phyloP scores from a whole-genome alignment of 2,113 vertebrate genomes.

The Atractosteus spatula region DNA sequence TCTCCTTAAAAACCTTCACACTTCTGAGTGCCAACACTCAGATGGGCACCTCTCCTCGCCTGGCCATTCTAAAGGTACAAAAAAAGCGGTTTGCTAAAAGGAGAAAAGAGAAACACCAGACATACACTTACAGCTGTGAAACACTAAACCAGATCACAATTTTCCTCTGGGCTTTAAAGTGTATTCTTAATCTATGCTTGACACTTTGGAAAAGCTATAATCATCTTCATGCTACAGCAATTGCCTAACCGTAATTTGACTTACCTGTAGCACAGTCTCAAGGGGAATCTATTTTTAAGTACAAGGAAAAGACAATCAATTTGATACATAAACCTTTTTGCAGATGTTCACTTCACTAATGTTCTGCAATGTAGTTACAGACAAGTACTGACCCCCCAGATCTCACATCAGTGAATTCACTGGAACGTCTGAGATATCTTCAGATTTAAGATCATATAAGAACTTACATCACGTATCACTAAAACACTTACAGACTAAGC shows the following conservation, averaged over 20 bases:
- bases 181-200: constrained; percentile 35
- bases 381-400: too few species aligned
- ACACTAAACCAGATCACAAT: constrained; percentile 40
- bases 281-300: too few species aligned
- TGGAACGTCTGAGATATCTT: too few species aligned
- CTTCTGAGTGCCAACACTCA: constrained; percentile 53
- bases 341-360: too few species aligned
- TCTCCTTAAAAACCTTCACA: constrained; percentile 67
- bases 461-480: too few species aligned
- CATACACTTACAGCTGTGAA: constrained; percentile 33
- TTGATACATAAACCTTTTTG: too few species aligned
- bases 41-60: constrained; percentile 48
- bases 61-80: constrained; percentile 7
- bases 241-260: not conserved
- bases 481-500: too few species aligned
- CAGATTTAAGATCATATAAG: too few species aligned
- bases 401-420: too few species aligned
- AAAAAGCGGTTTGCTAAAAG: not conserved
- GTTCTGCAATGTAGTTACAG: too few species aligned
- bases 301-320: too few species aligned
- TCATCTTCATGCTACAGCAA: not conserved
- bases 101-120: constrained; percentile 43
- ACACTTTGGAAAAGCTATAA: constrained; percentile 11
- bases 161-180: constrained; percentile 41
- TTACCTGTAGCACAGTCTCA: not conserved